A percentile compares a stretch with the other conserved stretches of the same genome.
Evolutionary conservation across 2,113 vertebrate genomes (phyloP).

Genomic region (Forbesichthys papilliferus): DNA sequence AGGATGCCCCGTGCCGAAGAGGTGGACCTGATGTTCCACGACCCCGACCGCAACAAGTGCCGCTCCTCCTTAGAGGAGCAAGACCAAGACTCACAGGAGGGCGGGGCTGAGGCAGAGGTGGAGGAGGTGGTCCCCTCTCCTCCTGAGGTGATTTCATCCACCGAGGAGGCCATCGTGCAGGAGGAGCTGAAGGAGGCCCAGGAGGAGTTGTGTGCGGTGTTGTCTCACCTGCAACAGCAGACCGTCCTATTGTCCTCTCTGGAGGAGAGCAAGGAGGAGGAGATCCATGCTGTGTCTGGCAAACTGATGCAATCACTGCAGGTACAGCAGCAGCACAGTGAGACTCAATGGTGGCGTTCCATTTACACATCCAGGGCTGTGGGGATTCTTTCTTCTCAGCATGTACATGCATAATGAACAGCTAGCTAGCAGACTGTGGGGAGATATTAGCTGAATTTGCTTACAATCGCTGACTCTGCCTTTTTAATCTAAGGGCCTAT

Average conservation of each 20-base stretch:
- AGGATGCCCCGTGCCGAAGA: conserved; percentile 50
- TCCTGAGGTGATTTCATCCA: conserved; percentile 5
- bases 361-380: not conserved
- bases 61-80: conserved; percentile 44
- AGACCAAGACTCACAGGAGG: conserved; percentile 21
- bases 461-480: too few relatives aligned
- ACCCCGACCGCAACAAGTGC: conserved; percentile 54
- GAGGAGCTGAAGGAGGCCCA: conserved; percentile 64
- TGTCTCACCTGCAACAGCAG: conserved; percentile 61
- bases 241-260: conserved; percentile 68
- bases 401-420: too few relatives aligned
- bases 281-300: conserved; percentile 59
- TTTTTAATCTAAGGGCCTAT: too few relatives aligned
- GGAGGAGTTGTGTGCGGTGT: conserved; percentile 56
- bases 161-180: conserved; percentile 44
- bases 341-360: not conserved
- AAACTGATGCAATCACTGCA: conserved; percentile 48
- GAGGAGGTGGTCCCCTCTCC: conserved; percentile 17
- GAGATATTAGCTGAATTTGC: too few relatives aligned
- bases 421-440: too few relatives aligned
- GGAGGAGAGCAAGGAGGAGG: conserved; percentile 64
- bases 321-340: not conserved
- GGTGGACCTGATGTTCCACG: conserved; percentile 48
- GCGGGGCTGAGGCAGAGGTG: conserved; percentile 6
- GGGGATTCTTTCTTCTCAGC: too few relatives aligned